phyloP scores from a whole-genome alignment of 1,140 invertebrate genomes.

The Papilio polytes region DNA sequence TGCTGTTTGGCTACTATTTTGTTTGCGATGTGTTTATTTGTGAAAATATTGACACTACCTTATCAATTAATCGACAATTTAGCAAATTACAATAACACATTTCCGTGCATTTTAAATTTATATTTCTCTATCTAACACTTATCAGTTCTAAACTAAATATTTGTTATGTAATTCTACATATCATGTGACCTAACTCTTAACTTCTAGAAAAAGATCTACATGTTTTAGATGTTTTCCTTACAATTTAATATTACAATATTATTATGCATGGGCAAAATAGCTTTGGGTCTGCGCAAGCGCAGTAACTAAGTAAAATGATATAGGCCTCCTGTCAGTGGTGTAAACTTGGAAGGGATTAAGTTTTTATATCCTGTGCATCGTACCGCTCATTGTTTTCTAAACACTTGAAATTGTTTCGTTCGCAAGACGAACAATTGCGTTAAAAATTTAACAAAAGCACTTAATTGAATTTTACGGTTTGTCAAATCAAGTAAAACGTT shows the following conservation, averaged over 20 bases:
- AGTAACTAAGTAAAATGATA: too few relatives aligned
- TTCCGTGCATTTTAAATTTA: too few relatives aligned
- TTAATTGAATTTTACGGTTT: constrained; percentile 32
- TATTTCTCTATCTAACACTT: too few relatives aligned
- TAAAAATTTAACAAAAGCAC: not conserved
- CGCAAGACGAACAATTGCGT: constrained; percentile 7
- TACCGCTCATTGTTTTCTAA: constrained; percentile 14
- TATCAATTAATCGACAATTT: not conserved
- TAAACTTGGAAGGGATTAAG: constrained; percentile 7
- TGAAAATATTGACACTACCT: not conserved
- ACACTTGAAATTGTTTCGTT: constrained; percentile 22
- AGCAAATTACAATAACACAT: not conserved
- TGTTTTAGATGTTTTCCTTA: too few relatives aligned
- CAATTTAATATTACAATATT: too few relatives aligned
- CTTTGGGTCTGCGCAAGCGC: too few relatives aligned
- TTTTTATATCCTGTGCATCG: not conserved
- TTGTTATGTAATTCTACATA: too few relatives aligned
- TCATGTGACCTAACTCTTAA: too few relatives aligned
- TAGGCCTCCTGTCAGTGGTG: not conserved
- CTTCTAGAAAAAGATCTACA: too few relatives aligned
- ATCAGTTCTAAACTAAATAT: too few relatives aligned
- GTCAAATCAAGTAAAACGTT: not conserved
- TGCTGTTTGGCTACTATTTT: not conserved
- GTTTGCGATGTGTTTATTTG: not conserved
- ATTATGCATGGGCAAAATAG: too few relatives aligned